Evolutionary conservation across 2,888 invertebrate species (phyloP), one percentile per base, ranked within the genome.

Genomic region (Dromius quadrimaculatus): DNA sequence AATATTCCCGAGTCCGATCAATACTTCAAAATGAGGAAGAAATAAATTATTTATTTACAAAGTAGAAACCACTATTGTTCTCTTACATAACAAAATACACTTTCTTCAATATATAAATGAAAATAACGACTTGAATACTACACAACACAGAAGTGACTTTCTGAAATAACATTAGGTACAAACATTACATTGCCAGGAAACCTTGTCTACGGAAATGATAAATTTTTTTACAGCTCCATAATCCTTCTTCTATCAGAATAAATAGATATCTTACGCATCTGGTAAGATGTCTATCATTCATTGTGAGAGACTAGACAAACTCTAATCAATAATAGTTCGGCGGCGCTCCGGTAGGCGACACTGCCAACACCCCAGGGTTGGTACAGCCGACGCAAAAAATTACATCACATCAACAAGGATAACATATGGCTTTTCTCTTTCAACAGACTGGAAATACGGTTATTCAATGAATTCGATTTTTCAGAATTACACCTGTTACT

Each of bases 291-390:
- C n/a, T 32, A 64, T 19, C 36, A 32, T 57, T 57, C 57, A 57
- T 57, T 34, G 23, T 47, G 64, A 20, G 64, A 57, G 64, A 66
- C 72, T 68, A 74, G 72, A 74, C 74, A 70, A 13, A 13, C 41
- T 63, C 64, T 47, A 72, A 74, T 74, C 74, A 70, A 74, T 74
- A 72, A 68, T 69, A 63, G 74, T 72, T 71, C 54, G 59, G 65
- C 72, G 64, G 15, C 59, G 69, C 50, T 41, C 54, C 73, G 62
- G 61, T 54, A 71, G 73, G 63, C 71, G 73, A 59, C 73, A 71
- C 62, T 66, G 72, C 64, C 43, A 38, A 50, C 61, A 19, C 28
- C 22, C 20, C 62, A 13, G 8, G 19, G 5, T 8, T 8, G 22
- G 59, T 59, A 34, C 41, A 41, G 50, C 28, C 23, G 22, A 17